Evolutionary conservation across 2,797 vertebrate species (phyloP).

Genomic region (Carapus acus): DNA sequence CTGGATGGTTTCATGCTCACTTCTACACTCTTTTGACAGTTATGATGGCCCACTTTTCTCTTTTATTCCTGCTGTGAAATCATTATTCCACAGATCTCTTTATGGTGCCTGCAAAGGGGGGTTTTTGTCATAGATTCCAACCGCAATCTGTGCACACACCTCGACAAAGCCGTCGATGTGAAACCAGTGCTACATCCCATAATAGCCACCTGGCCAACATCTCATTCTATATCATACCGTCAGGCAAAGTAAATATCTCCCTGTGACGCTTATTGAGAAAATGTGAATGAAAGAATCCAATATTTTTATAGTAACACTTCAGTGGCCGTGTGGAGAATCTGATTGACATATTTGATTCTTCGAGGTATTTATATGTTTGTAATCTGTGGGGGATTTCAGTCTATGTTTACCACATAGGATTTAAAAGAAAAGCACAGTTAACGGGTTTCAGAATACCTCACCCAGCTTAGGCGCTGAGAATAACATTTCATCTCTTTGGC

Average conservation of each 20-base stretch:
- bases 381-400: no score
- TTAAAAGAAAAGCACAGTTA: no score
- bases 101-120: background rate
- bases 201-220: constrained; percentile 13
- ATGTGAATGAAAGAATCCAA: background rate
- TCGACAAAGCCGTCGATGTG: constrained; percentile 10
- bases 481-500: no score
- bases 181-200: background rate
- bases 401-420: no score
- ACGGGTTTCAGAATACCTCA: no score
- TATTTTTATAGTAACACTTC: constrained; percentile 5
- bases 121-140: constrained; percentile 15
- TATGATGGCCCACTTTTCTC: constrained; percentile 17
- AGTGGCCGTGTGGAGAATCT: background rate
- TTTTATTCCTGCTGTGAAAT: constrained; percentile 8
- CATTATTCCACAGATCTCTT: constrained; percentile 3
- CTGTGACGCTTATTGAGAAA: background rate
- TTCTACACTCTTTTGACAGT: constrained; percentile 26
- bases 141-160: background rate
- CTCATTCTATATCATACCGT: constrained; percentile 6
- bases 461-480: no score
- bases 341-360: constrained; percentile 9
- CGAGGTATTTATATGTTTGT: background rate
- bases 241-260: constrained; percentile 13
- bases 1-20: constrained; percentile 9